phyloP scores from a whole-genome alignment of 2,888 invertebrate genomes.

The Agonopterix heracliana region DNA sequence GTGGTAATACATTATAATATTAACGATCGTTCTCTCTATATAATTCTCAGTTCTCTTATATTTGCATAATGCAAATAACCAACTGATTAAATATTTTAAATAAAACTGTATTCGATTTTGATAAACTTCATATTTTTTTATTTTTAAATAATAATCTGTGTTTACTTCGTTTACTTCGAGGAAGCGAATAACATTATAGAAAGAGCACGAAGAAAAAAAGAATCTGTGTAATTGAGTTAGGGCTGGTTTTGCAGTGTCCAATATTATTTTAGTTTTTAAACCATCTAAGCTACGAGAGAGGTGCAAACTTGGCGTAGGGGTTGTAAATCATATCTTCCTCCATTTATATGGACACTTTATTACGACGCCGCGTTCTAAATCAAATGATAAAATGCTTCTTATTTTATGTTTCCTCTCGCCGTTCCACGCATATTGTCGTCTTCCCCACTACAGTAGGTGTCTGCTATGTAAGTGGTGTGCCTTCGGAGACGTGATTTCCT shows the following conservation, averaged over 20 bases:
- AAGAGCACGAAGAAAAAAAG: conserved; percentile 3
- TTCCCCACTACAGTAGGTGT: conserved; percentile 6
- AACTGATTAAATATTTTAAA: too few relatives aligned
- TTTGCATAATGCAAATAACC: too few relatives aligned
- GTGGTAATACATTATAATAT: conserved; percentile 22
- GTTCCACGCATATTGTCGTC: conserved; percentile 60
- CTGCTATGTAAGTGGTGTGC: conserved; percentile 26
- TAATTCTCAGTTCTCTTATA: too few relatives aligned
- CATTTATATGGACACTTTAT: conserved; percentile 74
- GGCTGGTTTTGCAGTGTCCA: conserved; percentile 9
- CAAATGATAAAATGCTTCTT: conserved; percentile 74
- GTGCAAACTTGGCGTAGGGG: conserved; percentile 57
- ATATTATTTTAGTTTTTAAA: conserved; percentile 43
- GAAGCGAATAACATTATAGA: conserved; percentile 5
- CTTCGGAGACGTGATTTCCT: conserved; percentile 23
- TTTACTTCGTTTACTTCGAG: conserved; percentile 6
- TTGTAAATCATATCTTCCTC: conserved; percentile 69
- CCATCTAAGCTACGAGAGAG: conserved; percentile 37
- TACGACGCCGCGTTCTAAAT: conserved; percentile 71
- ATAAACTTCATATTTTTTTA: not conserved
- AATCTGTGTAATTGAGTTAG: conserved; percentile 6
- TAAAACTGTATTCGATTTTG: too few relatives aligned
- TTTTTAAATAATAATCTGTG: conserved; percentile 12
- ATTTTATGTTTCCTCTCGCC: conserved; percentile 67
- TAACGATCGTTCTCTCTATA: conserved; percentile 18